Evolutionary conservation across 1,140 invertebrate genomes (phyloP).

Genomic region (Drosophila carrolli): DNA sequence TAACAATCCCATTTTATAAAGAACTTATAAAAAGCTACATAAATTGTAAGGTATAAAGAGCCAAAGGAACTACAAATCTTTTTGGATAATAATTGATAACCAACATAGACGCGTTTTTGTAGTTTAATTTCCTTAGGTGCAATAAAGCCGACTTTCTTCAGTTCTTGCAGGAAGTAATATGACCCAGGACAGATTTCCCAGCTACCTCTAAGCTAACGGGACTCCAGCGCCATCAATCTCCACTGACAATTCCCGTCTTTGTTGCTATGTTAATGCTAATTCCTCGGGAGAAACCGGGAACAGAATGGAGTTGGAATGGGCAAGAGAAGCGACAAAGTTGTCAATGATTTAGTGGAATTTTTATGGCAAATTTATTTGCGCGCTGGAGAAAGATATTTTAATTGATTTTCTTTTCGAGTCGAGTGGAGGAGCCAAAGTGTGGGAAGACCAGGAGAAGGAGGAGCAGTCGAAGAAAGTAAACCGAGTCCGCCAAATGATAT

Average conservation of each 20-base stretch:
- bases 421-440: slow-evolving; percentile 56
- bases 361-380: slow-evolving; percentile 80
- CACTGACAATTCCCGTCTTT: slow-evolving; percentile 45
- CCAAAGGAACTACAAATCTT: no score
- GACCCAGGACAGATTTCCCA: slow-evolving; percentile 14
- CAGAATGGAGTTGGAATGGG: slow-evolving; percentile 26
- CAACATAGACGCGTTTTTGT: no score
- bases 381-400: slow-evolving; percentile 74
- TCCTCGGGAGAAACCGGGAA: slow-evolving; percentile 40
- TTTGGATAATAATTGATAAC: no score
- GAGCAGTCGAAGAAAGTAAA: slow-evolving; percentile 62
- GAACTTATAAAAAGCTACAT: no score
- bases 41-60: no score
- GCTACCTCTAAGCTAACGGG: slow-evolving; percentile 31
- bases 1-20: no score
- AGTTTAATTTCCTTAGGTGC: no score
- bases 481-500: slow-evolving; percentile 69
- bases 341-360: slow-evolving; percentile 81
- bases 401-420: slow-evolving; percentile 69
- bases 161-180: neutral
- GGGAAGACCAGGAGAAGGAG: slow-evolving; percentile 56
- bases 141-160: neutral
- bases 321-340: slow-evolving; percentile 64
- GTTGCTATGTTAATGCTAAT: slow-evolving; percentile 45
- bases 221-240: slow-evolving; percentile 42